Conservation (phyloP, 37 sponge, comb jelly and placozoan genomes). For the Ephydatia muelleri region DNA sequence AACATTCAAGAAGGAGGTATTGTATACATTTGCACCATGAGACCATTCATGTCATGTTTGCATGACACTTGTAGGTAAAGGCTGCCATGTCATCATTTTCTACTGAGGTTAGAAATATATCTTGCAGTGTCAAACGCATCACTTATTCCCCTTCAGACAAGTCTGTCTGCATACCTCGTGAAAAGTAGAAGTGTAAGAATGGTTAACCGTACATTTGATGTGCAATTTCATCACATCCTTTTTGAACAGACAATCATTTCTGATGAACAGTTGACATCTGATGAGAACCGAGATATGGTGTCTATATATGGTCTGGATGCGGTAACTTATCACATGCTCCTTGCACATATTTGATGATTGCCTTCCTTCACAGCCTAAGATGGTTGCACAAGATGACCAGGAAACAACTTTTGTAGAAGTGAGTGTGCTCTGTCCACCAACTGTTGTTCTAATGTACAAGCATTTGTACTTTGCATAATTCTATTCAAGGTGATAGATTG, state of each 20-base stretch:
- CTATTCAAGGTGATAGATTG: too few species aligned
- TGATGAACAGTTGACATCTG: background rate
- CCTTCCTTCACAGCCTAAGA: background rate
- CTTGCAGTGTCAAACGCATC: too few species aligned
- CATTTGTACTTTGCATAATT: too few species aligned
- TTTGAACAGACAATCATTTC: background rate
- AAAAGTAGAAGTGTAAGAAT: background rate
- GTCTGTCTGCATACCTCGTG: background rate
- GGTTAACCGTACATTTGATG: background rate
- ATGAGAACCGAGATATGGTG: background rate
- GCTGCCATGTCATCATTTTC: background rate
- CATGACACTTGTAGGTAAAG: background rate
- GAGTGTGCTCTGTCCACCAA: too few species aligned
- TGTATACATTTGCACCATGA: background rate
- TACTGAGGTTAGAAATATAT: background rate
- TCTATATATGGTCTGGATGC: background rate
- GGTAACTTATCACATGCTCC: background rate
- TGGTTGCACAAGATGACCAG: background rate
- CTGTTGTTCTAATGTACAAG: too few species aligned
- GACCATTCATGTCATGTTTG: background rate
- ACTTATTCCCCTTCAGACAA: background rate
- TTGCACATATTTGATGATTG: background rate
- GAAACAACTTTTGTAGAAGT: background rate
- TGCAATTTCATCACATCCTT: background rate
- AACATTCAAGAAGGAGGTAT: conserved; percentile 22